Percentiles rank a stretch among this genome's conserved stretches.
These are phyloP conservation scores for Conops quadrifasciatus DNA, from an alignment of 2,888 invertebrate genomes.

Conservation along the genomic window DNA sequence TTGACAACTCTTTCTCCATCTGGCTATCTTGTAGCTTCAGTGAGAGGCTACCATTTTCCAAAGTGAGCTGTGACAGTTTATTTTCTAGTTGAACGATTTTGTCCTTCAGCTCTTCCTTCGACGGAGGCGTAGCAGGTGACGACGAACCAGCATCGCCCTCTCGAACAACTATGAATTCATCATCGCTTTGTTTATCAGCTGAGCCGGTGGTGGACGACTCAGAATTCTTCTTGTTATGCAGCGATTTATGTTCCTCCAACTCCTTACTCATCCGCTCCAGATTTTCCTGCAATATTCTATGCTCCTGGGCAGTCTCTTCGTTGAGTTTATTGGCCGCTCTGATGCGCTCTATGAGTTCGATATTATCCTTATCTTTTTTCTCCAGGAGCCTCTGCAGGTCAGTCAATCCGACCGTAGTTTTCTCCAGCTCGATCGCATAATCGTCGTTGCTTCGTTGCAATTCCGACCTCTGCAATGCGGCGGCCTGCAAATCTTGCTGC, in stretches of 20 bases:
- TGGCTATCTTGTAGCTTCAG: constrained; percentile 55
- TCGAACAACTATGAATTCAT: constrained; percentile 60
- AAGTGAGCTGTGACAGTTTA: constrained; percentile 51
- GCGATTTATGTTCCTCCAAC: constrained; percentile 51
- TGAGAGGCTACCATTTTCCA: constrained; percentile 52
- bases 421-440: constrained; percentile 52
- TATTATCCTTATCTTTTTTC: constrained; percentile 55
- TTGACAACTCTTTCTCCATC: constrained; percentile 56
- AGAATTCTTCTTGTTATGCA: constrained; percentile 56
- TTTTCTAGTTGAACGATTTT: constrained; percentile 59
- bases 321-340: constrained; percentile 48
- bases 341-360: constrained; percentile 56
- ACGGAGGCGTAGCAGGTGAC: constrained; percentile 48
- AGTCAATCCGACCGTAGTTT: constrained; percentile 51
- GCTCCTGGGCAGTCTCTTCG: constrained; percentile 52
- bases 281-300: constrained; percentile 52
- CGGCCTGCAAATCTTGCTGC: constrained; percentile 44
- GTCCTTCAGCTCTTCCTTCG: constrained; percentile 59
- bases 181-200: constrained; percentile 57
- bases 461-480: constrained; percentile 45
- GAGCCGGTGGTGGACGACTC: constrained; percentile 55
- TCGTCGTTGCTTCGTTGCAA: constrained; percentile 53
- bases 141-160: constrained; percentile 53
- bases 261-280: constrained; percentile 49
- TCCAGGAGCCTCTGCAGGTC: constrained; percentile 54